Evolutionary conservation across 2,797 vertebrate species (phyloP).

Genomic region (Choloepus didactylus): DNA sequence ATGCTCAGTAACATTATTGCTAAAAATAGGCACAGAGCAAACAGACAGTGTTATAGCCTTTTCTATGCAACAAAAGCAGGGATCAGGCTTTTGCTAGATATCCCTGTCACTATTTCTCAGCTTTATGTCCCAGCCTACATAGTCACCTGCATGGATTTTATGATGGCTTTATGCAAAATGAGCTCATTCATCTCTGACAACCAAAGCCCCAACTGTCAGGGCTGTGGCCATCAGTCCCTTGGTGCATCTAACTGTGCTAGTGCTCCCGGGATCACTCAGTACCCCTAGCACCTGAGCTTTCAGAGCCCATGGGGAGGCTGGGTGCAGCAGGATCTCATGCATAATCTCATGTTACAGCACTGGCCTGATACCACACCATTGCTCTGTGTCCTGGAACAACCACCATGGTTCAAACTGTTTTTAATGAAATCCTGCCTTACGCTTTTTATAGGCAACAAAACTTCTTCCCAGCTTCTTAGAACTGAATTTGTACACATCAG

Average conservation of each 20-base stretch:
- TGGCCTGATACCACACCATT: accelerated
- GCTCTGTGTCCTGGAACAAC: not conserved
- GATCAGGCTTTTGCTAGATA: not conserved
- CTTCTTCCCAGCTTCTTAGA: conserved; percentile 54
- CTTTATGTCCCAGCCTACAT: not conserved
- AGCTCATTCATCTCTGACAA: not conserved
- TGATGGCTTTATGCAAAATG: not conserved
- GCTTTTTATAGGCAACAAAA: conserved; percentile 57
- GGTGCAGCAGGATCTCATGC: too few relatives aligned
- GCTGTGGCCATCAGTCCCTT: not conserved
- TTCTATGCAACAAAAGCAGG: not conserved
- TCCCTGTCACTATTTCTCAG: not conserved
- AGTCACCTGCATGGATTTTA: not conserved
- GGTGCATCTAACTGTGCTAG: not conserved
- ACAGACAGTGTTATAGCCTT: not conserved
- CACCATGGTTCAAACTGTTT: not conserved
- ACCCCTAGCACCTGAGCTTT: not conserved
- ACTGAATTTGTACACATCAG: conserved; percentile 27
- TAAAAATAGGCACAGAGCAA: not conserved
- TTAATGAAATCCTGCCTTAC: conserved; percentile 56
- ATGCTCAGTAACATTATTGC: not conserved
- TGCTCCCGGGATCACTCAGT: not conserved
- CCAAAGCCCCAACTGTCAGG: not conserved
- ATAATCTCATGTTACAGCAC: not conserved
- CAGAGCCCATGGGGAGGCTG: not conserved